Conservation (phyloP, 2,797 vertebrate species). For the Enoplosus armatus region DNA sequence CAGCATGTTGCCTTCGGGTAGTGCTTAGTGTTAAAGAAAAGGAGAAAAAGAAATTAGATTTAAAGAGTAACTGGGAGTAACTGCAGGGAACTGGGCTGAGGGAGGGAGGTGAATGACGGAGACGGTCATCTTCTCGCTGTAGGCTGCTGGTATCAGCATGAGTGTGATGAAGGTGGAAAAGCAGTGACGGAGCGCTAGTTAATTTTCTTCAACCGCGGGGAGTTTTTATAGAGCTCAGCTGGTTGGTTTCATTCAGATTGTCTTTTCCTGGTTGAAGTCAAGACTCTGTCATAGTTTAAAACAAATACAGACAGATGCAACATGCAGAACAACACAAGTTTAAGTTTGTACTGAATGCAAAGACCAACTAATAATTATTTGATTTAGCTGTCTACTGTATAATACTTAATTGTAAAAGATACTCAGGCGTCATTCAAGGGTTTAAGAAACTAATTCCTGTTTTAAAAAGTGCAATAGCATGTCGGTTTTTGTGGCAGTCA, state of each 20-base stretch:
- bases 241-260: slow-evolving; percentile 3
- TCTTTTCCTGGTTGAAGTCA: neutral
- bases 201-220: slow-evolving; percentile 13
- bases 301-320: neutral
- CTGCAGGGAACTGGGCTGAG: slow-evolving; percentile 24
- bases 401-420: neutral
- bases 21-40: slow-evolving; percentile 19
- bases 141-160: neutral
- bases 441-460: neutral
- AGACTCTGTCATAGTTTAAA: neutral
- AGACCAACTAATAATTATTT: neutral
- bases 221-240: slow-evolving; percentile 8
- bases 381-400: neutral
- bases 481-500: slow-evolving; percentile 12
- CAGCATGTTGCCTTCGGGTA: slow-evolving; percentile 46
- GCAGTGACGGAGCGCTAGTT: neutral
- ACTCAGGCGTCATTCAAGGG: neutral
- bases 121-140: slow-evolving; percentile 8
- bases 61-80: slow-evolving; percentile 17
- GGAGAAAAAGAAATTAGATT: neutral
- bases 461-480: neutral
- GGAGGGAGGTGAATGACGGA: slow-evolving; percentile 2
- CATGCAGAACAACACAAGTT: neutral
- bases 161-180: slow-evolving; percentile 23
- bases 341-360: neutral